A percentile compares a stretch with the other conserved stretches of the same genome.
phyloP scores from a whole-genome alignment of 2,797 vertebrate genomes.

The Phylloscopus collybita region DNA sequence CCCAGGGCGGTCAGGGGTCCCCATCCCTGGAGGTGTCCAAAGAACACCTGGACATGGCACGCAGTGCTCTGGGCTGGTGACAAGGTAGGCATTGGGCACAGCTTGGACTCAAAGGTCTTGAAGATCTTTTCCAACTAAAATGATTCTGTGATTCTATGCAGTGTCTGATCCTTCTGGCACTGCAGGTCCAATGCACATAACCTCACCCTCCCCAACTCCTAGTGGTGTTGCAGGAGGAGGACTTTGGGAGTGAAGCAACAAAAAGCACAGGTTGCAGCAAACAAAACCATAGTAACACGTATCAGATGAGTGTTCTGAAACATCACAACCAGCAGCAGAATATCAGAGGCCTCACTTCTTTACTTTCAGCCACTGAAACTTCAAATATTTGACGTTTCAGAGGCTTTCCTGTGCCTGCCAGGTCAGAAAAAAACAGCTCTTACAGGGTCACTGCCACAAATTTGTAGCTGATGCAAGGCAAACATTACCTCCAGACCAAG shows the following conservation, averaged over 20 bases:
- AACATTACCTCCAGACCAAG: background rate
- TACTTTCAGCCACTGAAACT: slow-evolving; percentile 29
- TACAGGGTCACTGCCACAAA: background rate
- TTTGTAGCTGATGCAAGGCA: background rate
- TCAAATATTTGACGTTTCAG: slow-evolving; percentile 50
- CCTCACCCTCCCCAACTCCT: background rate
- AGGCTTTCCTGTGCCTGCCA: background rate
- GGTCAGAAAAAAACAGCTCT: background rate
- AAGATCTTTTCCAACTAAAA: background rate
- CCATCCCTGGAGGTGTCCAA: background rate
- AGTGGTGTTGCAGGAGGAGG: background rate
- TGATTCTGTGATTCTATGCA: background rate
- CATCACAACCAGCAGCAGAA: background rate
- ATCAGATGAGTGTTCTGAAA: background rate
- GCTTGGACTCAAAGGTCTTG: no score
- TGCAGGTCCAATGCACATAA: background rate
- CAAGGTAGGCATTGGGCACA: background rate
- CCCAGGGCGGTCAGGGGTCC: accelerated
- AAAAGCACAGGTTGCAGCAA: background rate
- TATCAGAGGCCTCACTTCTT: background rate
- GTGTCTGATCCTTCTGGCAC: background rate
- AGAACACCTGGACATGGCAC: accelerated
- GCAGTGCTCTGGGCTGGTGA: background rate
- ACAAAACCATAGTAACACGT: background rate
- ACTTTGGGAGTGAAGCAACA: slow-evolving; percentile 19